A percentile compares a stretch with the other conserved stretches of the same genome.
phyloP scores from a whole-genome alignment of 2,113 vertebrate species.

The Nesoenas mayeri region DNA sequence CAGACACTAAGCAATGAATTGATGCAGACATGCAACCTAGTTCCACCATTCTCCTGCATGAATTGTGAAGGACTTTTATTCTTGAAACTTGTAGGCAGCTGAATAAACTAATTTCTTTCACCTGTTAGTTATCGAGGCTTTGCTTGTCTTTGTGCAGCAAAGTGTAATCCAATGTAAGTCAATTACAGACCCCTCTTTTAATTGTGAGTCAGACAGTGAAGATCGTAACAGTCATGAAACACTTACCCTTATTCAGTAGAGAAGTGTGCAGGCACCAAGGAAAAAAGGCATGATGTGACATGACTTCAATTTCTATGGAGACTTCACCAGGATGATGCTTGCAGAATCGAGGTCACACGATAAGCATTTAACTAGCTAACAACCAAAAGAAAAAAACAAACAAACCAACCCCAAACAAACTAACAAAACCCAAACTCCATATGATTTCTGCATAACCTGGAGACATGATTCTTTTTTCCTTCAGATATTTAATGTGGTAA shows the following conservation, averaged over 20 bases:
- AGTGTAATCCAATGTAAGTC: slow-evolving; percentile 10
- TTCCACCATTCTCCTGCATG: neutral
- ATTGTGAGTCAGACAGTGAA: slow-evolving; percentile 35
- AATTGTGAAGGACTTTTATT: slow-evolving; percentile 19
- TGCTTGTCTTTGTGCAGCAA: slow-evolving; percentile 38
- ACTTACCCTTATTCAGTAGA: neutral
- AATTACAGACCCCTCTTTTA: slow-evolving; percentile 33
- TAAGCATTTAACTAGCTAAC: neutral
- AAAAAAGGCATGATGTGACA: neutral
- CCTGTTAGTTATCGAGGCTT: neutral
- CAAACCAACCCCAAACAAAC: neutral
- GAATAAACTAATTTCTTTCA: slow-evolving; percentile 10
- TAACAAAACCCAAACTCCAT: neutral
- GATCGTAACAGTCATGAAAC: neutral
- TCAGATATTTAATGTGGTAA: neutral
- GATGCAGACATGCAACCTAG: neutral
- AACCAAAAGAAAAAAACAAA: neutral
- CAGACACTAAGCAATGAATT: neutral
- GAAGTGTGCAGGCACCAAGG: neutral
- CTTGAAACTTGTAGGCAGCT: neutral
- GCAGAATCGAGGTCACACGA: neutral
- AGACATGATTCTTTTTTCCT: neutral
- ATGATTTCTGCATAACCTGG: neutral
- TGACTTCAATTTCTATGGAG: neutral
- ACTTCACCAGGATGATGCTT: neutral